These are phyloP conservation scores for Nothocercus nigrocapillus DNA, from an alignment of 2,113 vertebrate genomes.

Conservation along the genomic window DNA sequence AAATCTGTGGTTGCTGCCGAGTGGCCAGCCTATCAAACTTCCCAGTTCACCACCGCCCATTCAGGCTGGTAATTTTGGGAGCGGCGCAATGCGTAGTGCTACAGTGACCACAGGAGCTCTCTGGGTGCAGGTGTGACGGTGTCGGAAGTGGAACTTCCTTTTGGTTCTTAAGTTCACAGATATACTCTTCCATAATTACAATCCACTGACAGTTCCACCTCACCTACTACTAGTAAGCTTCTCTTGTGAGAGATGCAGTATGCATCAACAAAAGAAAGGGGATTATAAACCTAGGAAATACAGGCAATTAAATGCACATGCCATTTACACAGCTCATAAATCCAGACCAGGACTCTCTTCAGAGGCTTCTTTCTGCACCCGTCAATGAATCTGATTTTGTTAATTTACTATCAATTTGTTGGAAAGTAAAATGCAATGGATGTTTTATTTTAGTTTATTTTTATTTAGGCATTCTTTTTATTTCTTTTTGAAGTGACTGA, in stretches of 20 bases:
- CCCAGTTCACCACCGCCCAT: not conserved
- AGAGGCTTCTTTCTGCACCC: conserved; percentile 18
- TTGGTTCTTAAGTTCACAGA: not conserved
- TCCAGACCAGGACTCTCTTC: not conserved
- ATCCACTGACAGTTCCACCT: not conserved
- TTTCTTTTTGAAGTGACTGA: conserved; percentile 13
- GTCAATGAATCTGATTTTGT: conserved; percentile 27
- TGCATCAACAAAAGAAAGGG: not conserved
- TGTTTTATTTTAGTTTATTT: conserved; percentile 7
- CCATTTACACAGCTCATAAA: conserved; percentile 36
- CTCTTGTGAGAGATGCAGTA: not conserved
- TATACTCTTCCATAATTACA: conserved; percentile 1
- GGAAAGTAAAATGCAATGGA: conserved; percentile 19
- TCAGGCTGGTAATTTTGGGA: not conserved
- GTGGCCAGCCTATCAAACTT: not conserved
- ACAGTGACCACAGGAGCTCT: not conserved
- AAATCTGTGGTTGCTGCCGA: not conserved
- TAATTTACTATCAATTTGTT: conserved; percentile 18
- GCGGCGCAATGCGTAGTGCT: not conserved
- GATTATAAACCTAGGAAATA: conserved; percentile 25
- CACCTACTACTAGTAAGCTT: not conserved
- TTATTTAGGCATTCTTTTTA: not conserved
- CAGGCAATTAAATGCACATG: not conserved
- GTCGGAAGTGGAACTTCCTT: not conserved
- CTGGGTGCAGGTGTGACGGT: not conserved